phyloP scores from a whole-genome alignment of 2,888 invertebrate species.

The Crematogaster levior region DNA sequence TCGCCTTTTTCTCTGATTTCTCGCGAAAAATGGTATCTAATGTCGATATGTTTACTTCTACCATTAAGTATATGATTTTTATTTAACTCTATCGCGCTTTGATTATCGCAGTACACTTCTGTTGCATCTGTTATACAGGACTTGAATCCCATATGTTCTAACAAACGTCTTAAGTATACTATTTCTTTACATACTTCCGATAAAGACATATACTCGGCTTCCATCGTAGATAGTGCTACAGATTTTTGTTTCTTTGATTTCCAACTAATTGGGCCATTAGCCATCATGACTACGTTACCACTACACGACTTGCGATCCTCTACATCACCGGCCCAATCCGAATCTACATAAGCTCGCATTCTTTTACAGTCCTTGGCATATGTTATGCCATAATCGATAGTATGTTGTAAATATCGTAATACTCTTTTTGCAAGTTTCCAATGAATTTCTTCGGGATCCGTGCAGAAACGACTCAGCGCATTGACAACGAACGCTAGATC shows the following conservation, averaged over 20 bases:
- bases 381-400: neutral
- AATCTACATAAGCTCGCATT: slow-evolving; percentile 21
- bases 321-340: slow-evolving; percentile 36
- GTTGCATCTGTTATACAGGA: neutral
- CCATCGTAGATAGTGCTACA: neutral
- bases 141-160: neutral
- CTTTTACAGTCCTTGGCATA: neutral
- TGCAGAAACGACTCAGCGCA: slow-evolving; percentile 24
- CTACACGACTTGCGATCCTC: neutral
- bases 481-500: neutral
- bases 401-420: slow-evolving; percentile 21
- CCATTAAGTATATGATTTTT: neutral
- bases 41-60: neutral
- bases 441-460: neutral
- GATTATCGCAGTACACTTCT: neutral
- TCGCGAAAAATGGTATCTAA: neutral
- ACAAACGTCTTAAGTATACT: neutral
- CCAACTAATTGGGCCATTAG: neutral
- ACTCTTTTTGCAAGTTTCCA: slow-evolving; percentile 23
- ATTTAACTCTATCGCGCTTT: neutral
- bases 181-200: neutral
- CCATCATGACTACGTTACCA: neutral
- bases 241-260: neutral
- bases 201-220: neutral
- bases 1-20: neutral